A percentile compares a stretch with the other conserved stretches of the same genome.
phyloP scores from a whole-genome alignment of 2,888 invertebrate species.

The Vannuccia rotundouncinata region DNA sequence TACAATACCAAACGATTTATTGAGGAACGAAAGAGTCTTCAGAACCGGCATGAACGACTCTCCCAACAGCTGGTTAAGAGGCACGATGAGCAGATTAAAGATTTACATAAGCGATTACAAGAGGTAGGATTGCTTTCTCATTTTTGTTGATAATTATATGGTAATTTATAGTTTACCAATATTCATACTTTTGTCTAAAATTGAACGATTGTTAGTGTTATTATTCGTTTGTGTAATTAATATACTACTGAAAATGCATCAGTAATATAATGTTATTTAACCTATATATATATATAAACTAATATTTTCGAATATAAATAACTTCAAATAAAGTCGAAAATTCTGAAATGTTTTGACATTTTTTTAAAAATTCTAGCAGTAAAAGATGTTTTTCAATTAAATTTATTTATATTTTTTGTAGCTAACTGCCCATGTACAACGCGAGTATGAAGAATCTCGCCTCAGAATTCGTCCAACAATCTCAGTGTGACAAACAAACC shows the following conservation, averaged over 20 bases:
- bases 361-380: neutral
- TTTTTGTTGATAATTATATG: too few relatives aligned
- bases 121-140: too few relatives aligned
- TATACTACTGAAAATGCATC: neutral
- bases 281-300: neutral
- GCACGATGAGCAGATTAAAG: conserved; percentile 61
- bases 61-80: conserved; percentile 81
- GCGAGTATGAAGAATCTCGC: neutral
- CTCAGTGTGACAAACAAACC: neutral
- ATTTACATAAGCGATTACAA: neutral
- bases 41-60: conserved; percentile 81
- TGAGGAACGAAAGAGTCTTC: conserved; percentile 80
- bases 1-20: conserved; percentile 95
- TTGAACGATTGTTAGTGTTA: too few relatives aligned
- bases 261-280: neutral
- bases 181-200: too few relatives aligned
- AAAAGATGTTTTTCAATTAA: neutral
- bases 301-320: neutral
- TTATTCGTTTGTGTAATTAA: neutral
- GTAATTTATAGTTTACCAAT: too few relatives aligned
- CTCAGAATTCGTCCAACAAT: neutral
- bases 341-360: neutral
- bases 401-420: neutral
- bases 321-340: neutral
- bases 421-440: neutral